These are phyloP conservation scores for Amphipyra tragopoginis DNA, from an alignment of 2,888 invertebrate genomes.

Conservation along the genomic window DNA sequence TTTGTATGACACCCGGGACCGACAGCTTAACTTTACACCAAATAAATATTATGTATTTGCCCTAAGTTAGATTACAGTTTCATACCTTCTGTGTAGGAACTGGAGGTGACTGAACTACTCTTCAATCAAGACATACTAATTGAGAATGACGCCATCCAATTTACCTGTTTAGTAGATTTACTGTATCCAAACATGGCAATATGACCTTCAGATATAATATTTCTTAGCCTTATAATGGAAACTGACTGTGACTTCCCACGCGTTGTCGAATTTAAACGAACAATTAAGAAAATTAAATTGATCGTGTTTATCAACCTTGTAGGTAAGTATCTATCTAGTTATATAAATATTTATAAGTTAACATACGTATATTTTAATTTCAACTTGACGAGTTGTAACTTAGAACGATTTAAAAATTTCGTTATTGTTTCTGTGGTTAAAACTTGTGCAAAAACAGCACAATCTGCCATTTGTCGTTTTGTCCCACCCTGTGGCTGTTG, in stretches of 20 bases:
- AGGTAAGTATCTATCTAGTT: neutral
- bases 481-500: too few relatives aligned
- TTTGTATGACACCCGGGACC: too few relatives aligned
- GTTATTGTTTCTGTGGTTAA: too few relatives aligned
- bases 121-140: constrained; percentile 19
- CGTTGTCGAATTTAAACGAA: constrained; percentile 18
- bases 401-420: too few relatives aligned
- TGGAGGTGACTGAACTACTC: constrained; percentile 33
- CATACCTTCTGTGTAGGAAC: constrained; percentile 7
- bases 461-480: too few relatives aligned
- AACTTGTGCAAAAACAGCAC: too few relatives aligned
- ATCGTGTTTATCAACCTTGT: constrained; percentile 24
- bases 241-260: constrained; percentile 17
- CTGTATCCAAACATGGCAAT: neutral
- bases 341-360: neutral
- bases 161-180: constrained; percentile 10
- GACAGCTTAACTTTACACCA: too few relatives aligned
- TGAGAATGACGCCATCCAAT: constrained; percentile 16
- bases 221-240: neutral
- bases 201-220: neutral
- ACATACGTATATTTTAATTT: too few relatives aligned
- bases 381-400: too few relatives aligned
- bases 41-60: too few relatives aligned
- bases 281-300: constrained; percentile 31
- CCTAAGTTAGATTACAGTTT: neutral